Base-by-base conservation (phyloP, 1,140 invertebrate genomes). In the Drosophila nasuta region DNA sequence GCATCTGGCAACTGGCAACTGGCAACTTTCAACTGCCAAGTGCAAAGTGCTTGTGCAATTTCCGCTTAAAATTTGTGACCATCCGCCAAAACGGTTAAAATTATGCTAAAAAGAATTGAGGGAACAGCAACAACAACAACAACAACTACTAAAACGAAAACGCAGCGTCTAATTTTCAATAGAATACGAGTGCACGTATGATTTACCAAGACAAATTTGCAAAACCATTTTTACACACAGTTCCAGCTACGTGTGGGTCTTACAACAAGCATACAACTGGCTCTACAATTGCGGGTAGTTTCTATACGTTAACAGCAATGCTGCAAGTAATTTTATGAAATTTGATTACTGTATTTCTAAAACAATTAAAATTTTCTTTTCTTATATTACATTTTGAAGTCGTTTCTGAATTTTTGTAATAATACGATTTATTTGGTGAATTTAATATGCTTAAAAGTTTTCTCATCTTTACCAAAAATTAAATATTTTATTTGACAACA, bases 21-120 rank as follows among this genome's bases (percentile, higher is more conserved):
- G 4, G 56, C 60, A 15, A 65, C 64, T 72, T 68, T 70, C 77
- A 80, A 63, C 77, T 56, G 63, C 65, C 69, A 76, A 82, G 77
- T 88, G 83, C 68, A 77, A 88, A 88, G 85, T 88, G 83, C 67
- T 89, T 88, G 85, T 88, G 85, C 85, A 89, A 88, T 88, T 88
- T 88, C 85, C 85, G 85, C 43, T 89, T 81, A 88, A 88, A 88
- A 89, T 79, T 81, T 82, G 77, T 78, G 68, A 79, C 76, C 85
- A 80, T 83, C 62, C 77, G 83, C 79, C 72, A 83, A 87, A 88
- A 81, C 75, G 68, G 66, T 82, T 75, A 56, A 85, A 81, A 85
- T 89, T 85, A 90, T 89, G 78, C 75, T 79, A 69, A 70, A 89
- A 38, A 56, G 54, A 89, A 89, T 81, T 75, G 67, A 79, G 73